Evolutionary conservation across 2,797 vertebrate species (phyloP).

Genomic region (Amazonetta brasiliensis): DNA sequence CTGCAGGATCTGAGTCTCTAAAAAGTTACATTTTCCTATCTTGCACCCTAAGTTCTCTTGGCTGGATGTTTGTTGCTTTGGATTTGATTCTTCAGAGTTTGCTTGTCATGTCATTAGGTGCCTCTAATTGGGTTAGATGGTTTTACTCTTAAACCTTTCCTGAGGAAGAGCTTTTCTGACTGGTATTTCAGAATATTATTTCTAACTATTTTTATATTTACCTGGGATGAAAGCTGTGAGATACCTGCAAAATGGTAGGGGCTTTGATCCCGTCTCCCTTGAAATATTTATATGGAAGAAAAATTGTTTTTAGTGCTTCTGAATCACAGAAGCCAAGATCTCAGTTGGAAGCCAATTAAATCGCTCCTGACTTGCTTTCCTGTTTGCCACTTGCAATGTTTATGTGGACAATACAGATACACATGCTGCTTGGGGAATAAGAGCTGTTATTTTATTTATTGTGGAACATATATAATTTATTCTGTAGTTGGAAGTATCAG

Average conservation of each 20-base stretch:
- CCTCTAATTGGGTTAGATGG: background rate
- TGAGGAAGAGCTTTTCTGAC: background rate
- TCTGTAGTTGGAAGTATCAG: background rate
- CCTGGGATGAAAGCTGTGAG: conserved; percentile 69
- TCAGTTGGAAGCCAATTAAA: conserved; percentile 84
- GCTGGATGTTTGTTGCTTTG: background rate
- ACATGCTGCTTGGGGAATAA: conserved; percentile 47
- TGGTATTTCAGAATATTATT: conserved; percentile 18
- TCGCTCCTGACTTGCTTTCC: conserved; percentile 49
- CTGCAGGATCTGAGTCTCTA: background rate
- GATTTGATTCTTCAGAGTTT: background rate
- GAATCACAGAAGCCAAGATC: conserved; percentile 68
- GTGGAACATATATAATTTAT: background rate
- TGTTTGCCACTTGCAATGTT: conserved; percentile 61
- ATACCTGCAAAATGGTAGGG: conserved; percentile 66
- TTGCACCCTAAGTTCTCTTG: background rate
- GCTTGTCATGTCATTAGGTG: background rate
- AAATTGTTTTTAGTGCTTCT: conserved; percentile 71
- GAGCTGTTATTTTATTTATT: conserved; percentile 54
- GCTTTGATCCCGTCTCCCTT: conserved; percentile 80
- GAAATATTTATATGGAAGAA: conserved; percentile 77
- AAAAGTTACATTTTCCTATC: background rate
- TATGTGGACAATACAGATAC: conserved; percentile 49
- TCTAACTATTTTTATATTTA: conserved; percentile 63
- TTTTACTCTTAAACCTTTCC: background rate